Conservation (phyloP, 2,113 vertebrate species). For the Paradisaea rubra region DNA sequence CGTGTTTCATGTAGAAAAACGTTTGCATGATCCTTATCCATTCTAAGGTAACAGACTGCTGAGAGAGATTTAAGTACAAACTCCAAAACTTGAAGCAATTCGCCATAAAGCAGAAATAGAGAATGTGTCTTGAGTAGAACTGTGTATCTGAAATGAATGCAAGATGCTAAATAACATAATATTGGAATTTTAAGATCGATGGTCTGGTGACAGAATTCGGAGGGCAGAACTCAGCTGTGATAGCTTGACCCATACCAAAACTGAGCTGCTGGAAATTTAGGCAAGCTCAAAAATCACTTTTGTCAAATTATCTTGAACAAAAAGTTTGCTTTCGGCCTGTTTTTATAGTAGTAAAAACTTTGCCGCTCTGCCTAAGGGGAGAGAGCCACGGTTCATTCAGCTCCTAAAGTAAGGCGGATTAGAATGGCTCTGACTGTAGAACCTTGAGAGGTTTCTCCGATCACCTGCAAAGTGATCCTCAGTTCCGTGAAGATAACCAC, state of each 20-base stretch:
- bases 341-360: not conserved
- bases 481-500: not conserved
- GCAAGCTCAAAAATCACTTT: not conserved
- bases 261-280: not conserved
- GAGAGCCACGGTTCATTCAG: not conserved
- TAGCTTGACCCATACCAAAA: not conserved
- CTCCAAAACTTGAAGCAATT: not conserved
- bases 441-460: not conserved
- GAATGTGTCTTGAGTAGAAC: not conserved
- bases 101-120: not conserved
- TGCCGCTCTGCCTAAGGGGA: not conserved
- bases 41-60: not conserved
- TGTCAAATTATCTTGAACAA: not conserved
- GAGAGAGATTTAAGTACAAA: not conserved
- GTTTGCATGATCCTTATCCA: rapidly evolving
- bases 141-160: not conserved
- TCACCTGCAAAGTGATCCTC: not conserved
- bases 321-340: not conserved
- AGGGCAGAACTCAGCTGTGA: not conserved
- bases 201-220: not conserved
- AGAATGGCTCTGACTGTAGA: not conserved
- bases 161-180: not conserved
- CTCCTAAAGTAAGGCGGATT: not conserved
- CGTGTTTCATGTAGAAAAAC: not conserved
- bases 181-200: not conserved